Evolutionary conservation across 2,113 vertebrate genomes (phyloP).

Genomic region (Nothobranchius kuhntae): DNA sequence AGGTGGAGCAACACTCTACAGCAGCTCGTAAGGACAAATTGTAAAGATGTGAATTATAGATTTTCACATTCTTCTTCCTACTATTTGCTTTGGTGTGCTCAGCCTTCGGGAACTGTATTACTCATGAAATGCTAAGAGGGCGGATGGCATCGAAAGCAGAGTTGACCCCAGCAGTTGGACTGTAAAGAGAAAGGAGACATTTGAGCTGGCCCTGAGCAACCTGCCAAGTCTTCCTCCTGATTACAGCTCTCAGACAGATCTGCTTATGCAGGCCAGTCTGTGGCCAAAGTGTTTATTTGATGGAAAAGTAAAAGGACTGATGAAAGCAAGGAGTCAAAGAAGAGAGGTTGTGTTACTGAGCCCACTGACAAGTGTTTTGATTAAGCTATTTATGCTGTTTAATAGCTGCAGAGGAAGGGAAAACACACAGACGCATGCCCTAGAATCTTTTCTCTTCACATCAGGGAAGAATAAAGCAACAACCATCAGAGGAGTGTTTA

Average conservation of each 20-base stretch:
- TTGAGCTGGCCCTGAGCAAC: conserved; percentile 1
- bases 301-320: conserved; percentile 31
- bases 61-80: conserved; percentile 20
- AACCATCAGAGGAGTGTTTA: background rate
- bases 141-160: conserved; percentile 58
- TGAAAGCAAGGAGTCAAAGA: conserved; percentile 25
- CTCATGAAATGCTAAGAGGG: conserved; percentile 69
- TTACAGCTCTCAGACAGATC: conserved; percentile 33
- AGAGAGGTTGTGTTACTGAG: conserved; percentile 5
- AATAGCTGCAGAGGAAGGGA: conserved; percentile 4
- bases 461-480: background rate
- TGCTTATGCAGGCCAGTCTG: conserved; percentile 40
- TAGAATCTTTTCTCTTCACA: conserved; percentile 5
- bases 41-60: conserved; percentile 66
- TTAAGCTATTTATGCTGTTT: conserved; percentile 34
- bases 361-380: conserved; percentile 39
- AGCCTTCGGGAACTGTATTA: conserved; percentile 33
- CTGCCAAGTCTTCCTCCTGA: conserved; percentile 7
- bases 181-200: conserved; percentile 5
- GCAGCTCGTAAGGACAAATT: conserved; percentile 55
- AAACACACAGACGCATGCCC: background rate
- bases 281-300: conserved; percentile 42
- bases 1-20: conserved; percentile 45
- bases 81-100: conserved; percentile 12
- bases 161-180: background rate